Evolutionary conservation across 2,797 vertebrate genomes (phyloP).

Genomic region (Austrolebias charrua): DNA sequence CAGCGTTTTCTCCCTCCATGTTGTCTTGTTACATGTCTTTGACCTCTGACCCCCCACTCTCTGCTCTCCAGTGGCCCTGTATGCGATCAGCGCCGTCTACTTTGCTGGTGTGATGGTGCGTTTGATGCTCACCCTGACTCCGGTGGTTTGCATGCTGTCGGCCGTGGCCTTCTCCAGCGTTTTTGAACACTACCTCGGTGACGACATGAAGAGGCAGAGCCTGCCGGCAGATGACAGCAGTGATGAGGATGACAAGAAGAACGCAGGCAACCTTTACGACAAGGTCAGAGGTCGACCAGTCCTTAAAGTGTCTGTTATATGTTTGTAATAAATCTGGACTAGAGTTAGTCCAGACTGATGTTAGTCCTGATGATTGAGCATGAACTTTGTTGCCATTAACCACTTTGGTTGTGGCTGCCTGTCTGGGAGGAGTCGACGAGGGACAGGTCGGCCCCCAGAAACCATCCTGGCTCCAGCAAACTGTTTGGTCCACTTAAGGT

Average conservation of each 20-base stretch:
- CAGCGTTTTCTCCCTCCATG: too few species aligned
- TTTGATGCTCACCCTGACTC: conserved; percentile 94
- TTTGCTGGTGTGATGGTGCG: conserved; percentile 97
- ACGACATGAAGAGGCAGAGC: conserved; percentile 93
- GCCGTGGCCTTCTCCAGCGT: conserved; percentile 96
- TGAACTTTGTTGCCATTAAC: too few species aligned
- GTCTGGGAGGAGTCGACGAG: too few species aligned
- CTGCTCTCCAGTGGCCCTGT: conserved; percentile 84
- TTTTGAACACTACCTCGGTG: conserved; percentile 95
- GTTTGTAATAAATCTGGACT: too few species aligned
- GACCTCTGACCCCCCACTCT: background rate
- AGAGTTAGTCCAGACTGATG: too few species aligned
- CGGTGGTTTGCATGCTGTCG: conserved; percentile 96
- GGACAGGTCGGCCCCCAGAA: too few species aligned
- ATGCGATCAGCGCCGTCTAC: conserved; percentile 94
- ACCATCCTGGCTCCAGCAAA: too few species aligned
- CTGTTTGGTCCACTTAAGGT: too few species aligned
- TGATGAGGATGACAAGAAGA: conserved; percentile 95
- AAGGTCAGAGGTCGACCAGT: conserved; percentile 83
- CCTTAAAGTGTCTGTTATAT: too few species aligned
- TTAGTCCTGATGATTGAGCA: too few species aligned
- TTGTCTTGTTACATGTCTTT: too few species aligned
- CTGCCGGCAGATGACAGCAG: conserved; percentile 94
- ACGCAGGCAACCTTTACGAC: conserved; percentile 92
- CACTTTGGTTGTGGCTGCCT: too few species aligned